Evolutionary conservation across 2,888 invertebrate species (phyloP).

Genomic region (Apodemia duryi): DNA sequence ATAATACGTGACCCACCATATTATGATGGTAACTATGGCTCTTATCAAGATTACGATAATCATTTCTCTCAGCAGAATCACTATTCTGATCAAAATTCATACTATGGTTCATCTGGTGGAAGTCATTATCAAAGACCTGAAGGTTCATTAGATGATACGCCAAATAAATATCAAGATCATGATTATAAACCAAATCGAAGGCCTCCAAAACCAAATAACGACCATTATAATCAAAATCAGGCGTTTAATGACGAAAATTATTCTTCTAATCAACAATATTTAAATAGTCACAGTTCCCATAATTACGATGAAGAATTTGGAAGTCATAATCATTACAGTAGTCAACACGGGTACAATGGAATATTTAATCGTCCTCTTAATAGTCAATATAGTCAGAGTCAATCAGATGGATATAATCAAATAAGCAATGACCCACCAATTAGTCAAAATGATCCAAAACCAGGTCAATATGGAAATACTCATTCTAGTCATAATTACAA

Average conservation of each 20-base stretch:
- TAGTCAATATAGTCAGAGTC: conserved; percentile 16
- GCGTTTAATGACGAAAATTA: conserved; percentile 32
- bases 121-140: not conserved
- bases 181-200: conserved; percentile 25
- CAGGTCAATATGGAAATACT: conserved; percentile 19
- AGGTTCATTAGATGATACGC: not conserved
- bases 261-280: conserved; percentile 26
- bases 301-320: conserved; percentile 7
- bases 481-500: conserved; percentile 13
- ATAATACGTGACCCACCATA: conserved; percentile 42
- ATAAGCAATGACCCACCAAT: conserved; percentile 16
- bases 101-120: conserved; percentile 4
- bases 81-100: not conserved
- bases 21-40: conserved; percentile 34
- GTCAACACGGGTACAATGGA: conserved; percentile 9
- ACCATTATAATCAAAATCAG: conserved; percentile 30
- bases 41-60: conserved; percentile 19
- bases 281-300: conserved; percentile 9
- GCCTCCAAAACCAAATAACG: conserved; percentile 26
- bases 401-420: conserved; percentile 18
- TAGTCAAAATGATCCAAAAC: conserved; percentile 6
- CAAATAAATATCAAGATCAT: conserved; percentile 3
- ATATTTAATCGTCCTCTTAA: conserved; percentile 6
- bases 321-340: conserved; percentile 12
- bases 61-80: not conserved